Evolutionary conservation across 2,888 invertebrate species (phyloP).

Genomic region (Drosophila mayaguana): DNA sequence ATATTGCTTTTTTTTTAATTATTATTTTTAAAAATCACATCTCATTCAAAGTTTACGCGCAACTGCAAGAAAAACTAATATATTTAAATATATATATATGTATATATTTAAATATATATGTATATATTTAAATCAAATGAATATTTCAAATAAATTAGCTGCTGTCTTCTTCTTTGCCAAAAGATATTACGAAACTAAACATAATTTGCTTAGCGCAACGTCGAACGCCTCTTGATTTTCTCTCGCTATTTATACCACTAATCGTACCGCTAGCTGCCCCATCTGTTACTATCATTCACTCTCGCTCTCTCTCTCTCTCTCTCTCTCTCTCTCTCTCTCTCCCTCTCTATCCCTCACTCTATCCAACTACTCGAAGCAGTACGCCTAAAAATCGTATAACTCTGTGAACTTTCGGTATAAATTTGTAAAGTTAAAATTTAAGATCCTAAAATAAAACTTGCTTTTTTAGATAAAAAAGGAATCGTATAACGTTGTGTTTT

Average conservation of each 20-base stretch:
- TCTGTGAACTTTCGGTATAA: conserved; percentile 35
- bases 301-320: neutral
- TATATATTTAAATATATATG: no score
- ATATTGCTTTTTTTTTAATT: conserved; percentile 23
- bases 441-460: conserved; percentile 49
- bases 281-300: conserved; percentile 8
- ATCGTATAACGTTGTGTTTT: conserved; percentile 79
- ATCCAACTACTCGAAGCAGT: conserved; percentile 31
- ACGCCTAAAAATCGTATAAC: conserved; percentile 58
- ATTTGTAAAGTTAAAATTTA: conserved; percentile 39
- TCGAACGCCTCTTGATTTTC: conserved; percentile 33
- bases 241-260: neutral
- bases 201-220: conserved; percentile 62
- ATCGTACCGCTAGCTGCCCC: conserved; percentile 22
- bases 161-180: conserved; percentile 47
- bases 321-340: neutral
- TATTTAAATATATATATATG: conserved; percentile 19
- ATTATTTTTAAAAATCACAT: conserved; percentile 66
- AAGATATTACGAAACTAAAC: conserved; percentile 45
- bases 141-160: conserved; percentile 64
- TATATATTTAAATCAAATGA: conserved; percentile 25
- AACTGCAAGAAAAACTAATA: conserved; percentile 44
- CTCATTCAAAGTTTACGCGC: conserved; percentile 52
- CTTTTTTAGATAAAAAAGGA: conserved; percentile 57
- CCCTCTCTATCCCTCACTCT: conserved; percentile 3